Evolutionary conservation across 2,888 invertebrate species (phyloP), one percentile per base, ranked within the genome.

Genomic region (Marasmarcha lunaedactyla): DNA sequence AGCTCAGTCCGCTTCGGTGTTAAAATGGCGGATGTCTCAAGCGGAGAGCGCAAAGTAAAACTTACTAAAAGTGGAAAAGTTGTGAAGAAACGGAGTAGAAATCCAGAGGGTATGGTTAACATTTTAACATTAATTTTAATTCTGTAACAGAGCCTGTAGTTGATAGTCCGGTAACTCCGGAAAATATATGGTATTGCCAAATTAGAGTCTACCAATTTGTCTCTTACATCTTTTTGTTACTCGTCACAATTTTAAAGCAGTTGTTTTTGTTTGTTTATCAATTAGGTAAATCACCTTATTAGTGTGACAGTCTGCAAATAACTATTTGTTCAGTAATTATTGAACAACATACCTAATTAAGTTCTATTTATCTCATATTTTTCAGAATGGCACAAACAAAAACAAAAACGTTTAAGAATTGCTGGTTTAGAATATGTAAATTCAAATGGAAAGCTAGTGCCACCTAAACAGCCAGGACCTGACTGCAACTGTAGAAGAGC

Each of bases 371-470:
- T n/a, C n/a, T n/a, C n/a, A 20, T 20, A 27, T 33, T 44, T 73
- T 77, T 48, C 64, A 83, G 85, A 85, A 81, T 86, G 86, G 85
- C 85, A 85, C 70, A 85, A 85, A 63, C 85, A 85, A 61, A 85
- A 85, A 58, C 84, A 85, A 52, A 86, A 86, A 56, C 71, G 85
- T 7, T 56, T 85, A 39, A 70, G 86, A 50, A 84, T 86, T 49
- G 85, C 86, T 36, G 86, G 86, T 14, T 57, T 85, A 50, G 78
- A 85, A 50, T 85, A 86, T 50, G 73, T 85, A 59, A 86, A 85
- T 57, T 84, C 85, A 55, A 85, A 85, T 63, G 86, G 86, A 47
- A 81, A 85, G 61, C 49, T 85, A n/a, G 83, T 86, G 14, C 76
- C 84, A n/a, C 78, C 77, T 26, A 85, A 85, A 55, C 70, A 77